Base-by-base conservation (phyloP, 1,140 invertebrate species). In the Panonychus citri region DNA sequence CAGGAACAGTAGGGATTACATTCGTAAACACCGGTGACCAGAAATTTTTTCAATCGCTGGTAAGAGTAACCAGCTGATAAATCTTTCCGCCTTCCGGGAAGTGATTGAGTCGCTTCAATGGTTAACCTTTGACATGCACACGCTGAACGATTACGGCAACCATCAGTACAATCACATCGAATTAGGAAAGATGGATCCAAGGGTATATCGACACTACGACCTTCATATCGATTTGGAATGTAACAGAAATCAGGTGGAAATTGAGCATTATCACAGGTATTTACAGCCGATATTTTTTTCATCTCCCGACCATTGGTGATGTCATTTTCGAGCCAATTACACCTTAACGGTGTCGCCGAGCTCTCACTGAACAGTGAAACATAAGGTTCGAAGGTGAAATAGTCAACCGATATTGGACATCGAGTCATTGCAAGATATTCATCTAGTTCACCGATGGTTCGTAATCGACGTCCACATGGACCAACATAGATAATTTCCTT, bases 1-100 rank as follows among this genome's bases (percentile, higher is more conserved):
- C 89, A 95, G 56, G 73, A 75, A 61, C 90, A 95, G 0, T 74
- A 72, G 62, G 81, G 82, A 65, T 94, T 95, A 67, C 89, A 95
- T 71, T 95, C 90, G 66, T 82, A 94, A 42, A 95, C 15, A 28
- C 43, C 43, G 8, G 7, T 46, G 2, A 46, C 21, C 8, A 46
- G 15, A 24, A n/a, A 21, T 19, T 46, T 24, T 46, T 8, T 7
- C 1, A 46, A n/a, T 19, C 43, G 15, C 7, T 24, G n/a, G n/a
- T 46, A 24, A 10, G n/a, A 10, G 19, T 46, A 46, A 7, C n/a
- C 43, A 8, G 43, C n/a, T n/a, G 21, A 7, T 34, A 34, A 5
- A 12, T 34, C 12, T 34, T 34, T 46, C 5, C n/a, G 2, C 3
- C 43, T 13, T n/a, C 17, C 43, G 7, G 43, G 43, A n/a, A 46